phyloP scores from a whole-genome alignment of 2,797 vertebrate genomes.

The Dromococcyx pavoninus region DNA sequence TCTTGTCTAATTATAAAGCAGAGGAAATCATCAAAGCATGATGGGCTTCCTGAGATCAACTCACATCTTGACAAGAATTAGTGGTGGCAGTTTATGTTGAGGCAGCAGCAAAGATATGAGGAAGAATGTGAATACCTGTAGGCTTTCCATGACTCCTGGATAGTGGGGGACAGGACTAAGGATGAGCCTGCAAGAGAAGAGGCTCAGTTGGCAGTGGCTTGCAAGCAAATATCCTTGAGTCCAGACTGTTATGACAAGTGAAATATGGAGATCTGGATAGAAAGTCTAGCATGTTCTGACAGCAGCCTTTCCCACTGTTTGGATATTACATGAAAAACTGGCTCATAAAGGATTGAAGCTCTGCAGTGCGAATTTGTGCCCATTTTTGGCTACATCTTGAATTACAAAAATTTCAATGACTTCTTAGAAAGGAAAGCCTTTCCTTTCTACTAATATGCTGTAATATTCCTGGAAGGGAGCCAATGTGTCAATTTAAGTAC shows the following conservation, averaged over 20 bases:
- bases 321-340: slow-evolving; percentile 22
- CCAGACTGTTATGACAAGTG: not conserved
- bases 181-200: not conserved
- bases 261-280: not conserved
- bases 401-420: slow-evolving; percentile 57
- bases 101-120: not conserved
- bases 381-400: slow-evolving; percentile 51
- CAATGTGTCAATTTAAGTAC: slow-evolving; percentile 20
- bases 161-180: not conserved
- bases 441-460: slow-evolving; percentile 8
- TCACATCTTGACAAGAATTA: not conserved
- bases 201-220: not conserved
- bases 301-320: slow-evolving; percentile 18
- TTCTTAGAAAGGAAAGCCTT: slow-evolving; percentile 60
- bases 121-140: not conserved
- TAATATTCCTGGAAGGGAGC: slow-evolving; percentile 42
- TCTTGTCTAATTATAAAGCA: slow-evolving; percentile 10
- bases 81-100: not conserved
- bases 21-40: not conserved
- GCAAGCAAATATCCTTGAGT: not conserved
- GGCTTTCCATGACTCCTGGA: not conserved
- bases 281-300: not conserved
- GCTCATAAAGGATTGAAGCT: slow-evolving; percentile 14
- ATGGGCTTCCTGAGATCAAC: not conserved
- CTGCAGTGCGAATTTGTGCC: slow-evolving; percentile 4